Percentiles rank a stretch among this genome's conserved stretches.
phyloP scores from a whole-genome alignment of 1,140 invertebrate genomes.

The Eupristina koningsbergeri region DNA sequence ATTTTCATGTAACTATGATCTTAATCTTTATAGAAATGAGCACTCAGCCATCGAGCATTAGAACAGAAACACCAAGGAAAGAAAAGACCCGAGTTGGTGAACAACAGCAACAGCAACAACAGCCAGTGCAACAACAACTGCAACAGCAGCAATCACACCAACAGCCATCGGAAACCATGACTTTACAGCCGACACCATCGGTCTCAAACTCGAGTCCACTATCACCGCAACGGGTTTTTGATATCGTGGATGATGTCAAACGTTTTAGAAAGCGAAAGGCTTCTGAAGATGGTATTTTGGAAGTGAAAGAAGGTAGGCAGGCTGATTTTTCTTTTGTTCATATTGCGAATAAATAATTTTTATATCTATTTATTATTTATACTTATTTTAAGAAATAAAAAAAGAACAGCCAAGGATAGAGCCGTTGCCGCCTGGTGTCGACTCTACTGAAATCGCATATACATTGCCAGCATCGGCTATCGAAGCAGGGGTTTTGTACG shows the following conservation, averaged over 20 bases:
- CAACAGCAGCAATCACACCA: neutral
- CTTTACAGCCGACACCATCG: constrained; percentile 60
- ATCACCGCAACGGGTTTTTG: constrained; percentile 67
- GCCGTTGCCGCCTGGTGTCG: constrained; percentile 68
- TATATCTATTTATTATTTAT: neutral
- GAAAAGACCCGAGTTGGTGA: neutral
- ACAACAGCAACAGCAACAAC: neutral
- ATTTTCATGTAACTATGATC: too few species aligned
- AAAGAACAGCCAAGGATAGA: constrained; percentile 23
- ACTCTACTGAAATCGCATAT: constrained; percentile 68
- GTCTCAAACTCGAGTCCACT: constrained; percentile 68
- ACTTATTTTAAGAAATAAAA: constrained; percentile 17
- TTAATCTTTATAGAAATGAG: constrained; percentile 30
- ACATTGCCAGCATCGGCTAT: constrained; percentile 56
- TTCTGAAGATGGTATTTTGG: constrained; percentile 31
- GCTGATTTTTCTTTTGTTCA: neutral
- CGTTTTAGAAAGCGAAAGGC: constrained; percentile 58
- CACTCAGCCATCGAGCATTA: constrained; percentile 25
- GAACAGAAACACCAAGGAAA: constrained; percentile 2
- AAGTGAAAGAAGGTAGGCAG: constrained; percentile 34
- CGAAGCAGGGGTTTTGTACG: constrained; percentile 62
- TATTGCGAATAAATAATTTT: too few species aligned
- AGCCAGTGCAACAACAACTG: neutral
- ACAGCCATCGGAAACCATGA: neutral
- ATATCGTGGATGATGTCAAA: constrained; percentile 66